A percentile compares a stretch with the other conserved stretches of the same genome.
Conservation (phyloP, 2,797 vertebrate species). For the Leptodactylus fallax region DNA sequence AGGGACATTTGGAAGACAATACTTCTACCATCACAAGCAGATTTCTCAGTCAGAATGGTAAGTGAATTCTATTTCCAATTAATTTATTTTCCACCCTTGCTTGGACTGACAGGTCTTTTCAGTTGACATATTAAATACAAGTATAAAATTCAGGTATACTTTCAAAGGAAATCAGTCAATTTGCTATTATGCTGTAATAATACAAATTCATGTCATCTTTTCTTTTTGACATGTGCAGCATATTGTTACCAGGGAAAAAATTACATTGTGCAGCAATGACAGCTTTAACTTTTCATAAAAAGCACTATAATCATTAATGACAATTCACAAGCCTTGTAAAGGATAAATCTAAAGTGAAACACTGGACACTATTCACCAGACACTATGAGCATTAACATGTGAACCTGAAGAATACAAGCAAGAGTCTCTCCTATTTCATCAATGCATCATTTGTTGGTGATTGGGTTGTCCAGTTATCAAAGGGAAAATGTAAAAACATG, state of each 20-base stretch:
- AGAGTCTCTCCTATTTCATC: too few relatives aligned
- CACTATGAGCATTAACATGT: too few relatives aligned
- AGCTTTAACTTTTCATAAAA: conserved; percentile 11
- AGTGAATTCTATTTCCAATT: background rate
- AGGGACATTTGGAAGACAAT: background rate
- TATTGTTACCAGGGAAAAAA: conserved; percentile 22
- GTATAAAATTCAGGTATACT: background rate
- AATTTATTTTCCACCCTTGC: background rate
- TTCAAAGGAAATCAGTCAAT: conserved; percentile 3
- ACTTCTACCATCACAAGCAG: background rate
- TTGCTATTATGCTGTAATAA: conserved; percentile 16
- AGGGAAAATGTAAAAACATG: too few relatives aligned
- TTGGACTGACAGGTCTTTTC: conserved; percentile 22
- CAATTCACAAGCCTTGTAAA: too few relatives aligned
- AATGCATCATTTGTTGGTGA: too few relatives aligned
- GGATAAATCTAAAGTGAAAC: too few relatives aligned
- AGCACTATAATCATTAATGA: background rate
- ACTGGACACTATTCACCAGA: too few relatives aligned
- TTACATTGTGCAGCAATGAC: conserved; percentile 15
- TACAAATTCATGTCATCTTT: background rate
- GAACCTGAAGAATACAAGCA: too few relatives aligned
- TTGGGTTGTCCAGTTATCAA: too few relatives aligned
- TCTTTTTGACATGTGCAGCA: conserved; percentile 23
- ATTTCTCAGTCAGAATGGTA: background rate
- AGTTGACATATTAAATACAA: conserved; percentile 4